These are phyloP conservation scores for Drosophila bunnanda DNA, from an alignment of 2,888 invertebrate species.

Conservation along the genomic window DNA sequence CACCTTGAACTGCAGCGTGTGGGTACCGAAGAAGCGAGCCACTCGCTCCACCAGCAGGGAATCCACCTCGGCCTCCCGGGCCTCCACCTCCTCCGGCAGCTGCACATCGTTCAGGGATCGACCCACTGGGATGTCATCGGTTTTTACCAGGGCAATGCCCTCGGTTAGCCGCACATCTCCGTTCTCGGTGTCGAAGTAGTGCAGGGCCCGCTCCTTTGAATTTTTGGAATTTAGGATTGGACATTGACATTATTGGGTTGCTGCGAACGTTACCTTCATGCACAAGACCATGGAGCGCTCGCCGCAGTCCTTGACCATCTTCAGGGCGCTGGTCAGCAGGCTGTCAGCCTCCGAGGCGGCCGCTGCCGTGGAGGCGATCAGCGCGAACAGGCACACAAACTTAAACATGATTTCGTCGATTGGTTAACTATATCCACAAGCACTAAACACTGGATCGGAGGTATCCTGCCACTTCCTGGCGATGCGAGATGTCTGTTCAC, in stretches of 20 bases:
- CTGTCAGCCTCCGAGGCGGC: slow-evolving; percentile 85
- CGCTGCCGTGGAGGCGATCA: slow-evolving; percentile 86
- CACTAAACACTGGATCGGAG: slow-evolving; percentile 59
- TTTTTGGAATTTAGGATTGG: slow-evolving; percentile 3
- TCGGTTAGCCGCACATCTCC: slow-evolving; percentile 87
- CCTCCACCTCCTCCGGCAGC: slow-evolving; percentile 90
- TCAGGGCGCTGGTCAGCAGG: slow-evolving; percentile 87
- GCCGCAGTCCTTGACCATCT: slow-evolving; percentile 90
- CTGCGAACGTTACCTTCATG: slow-evolving; percentile 87
- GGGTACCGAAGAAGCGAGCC: slow-evolving; percentile 90
- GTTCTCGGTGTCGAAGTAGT: slow-evolving; percentile 88
- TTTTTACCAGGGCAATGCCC: slow-evolving; percentile 87
- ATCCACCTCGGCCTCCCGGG: slow-evolving; percentile 90
- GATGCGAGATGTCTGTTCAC: slow-evolving; percentile 45
- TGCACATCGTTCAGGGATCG: slow-evolving; percentile 88
- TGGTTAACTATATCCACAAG: slow-evolving; percentile 31
- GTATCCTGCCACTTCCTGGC: slow-evolving; percentile 54
- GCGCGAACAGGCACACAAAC: slow-evolving; percentile 84
- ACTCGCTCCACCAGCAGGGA: slow-evolving; percentile 90
- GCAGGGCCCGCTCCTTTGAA: slow-evolving; percentile 89
- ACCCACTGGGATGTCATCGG: slow-evolving; percentile 86
- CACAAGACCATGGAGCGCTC: slow-evolving; percentile 89
- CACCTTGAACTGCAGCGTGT: slow-evolving; percentile 92
- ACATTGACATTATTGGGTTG: slow-evolving; percentile 3
- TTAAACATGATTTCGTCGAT: slow-evolving; percentile 84